A percentile compares a stretch with the other conserved stretches of the same genome.
Conservation (phyloP, 2,888 invertebrate genomes). For the Ichneumon xanthorius region DNA sequence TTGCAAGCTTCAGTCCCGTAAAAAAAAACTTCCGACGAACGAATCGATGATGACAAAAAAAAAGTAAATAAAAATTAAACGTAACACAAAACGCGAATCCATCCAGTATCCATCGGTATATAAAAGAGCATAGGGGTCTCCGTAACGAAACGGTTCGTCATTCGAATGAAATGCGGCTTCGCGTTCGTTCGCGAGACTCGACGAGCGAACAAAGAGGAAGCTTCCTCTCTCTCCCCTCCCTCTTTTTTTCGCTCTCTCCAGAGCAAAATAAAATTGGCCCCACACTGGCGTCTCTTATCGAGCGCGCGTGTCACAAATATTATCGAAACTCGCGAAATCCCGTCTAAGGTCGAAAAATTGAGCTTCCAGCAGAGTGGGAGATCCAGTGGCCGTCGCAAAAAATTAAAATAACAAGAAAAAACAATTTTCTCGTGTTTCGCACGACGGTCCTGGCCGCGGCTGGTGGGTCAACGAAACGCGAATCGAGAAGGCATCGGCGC, state of each 20-base stretch:
- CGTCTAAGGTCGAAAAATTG: not conserved
- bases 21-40: slow-evolving; percentile 10
- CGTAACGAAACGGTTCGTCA: slow-evolving; percentile 20
- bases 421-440: slow-evolving; percentile 3
- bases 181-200: slow-evolving; percentile 10
- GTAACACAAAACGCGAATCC: not conserved
- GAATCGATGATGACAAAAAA: not conserved
- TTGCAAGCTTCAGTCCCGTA: slow-evolving; percentile 13
- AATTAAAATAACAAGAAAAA: not conserved
- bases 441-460: slow-evolving; percentile 8
- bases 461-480: slow-evolving; percentile 17
- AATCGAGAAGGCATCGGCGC: slow-evolving; percentile 37
- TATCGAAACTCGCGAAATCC: not conserved
- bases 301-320: not conserved
- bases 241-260: not conserved
- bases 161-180: slow-evolving; percentile 38
- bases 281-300: not conserved
- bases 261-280: not conserved
- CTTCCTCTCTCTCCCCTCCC: not conserved
- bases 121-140: not conserved
- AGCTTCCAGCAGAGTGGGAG: not conserved
- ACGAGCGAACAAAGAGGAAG: slow-evolving; percentile 5
- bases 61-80: not conserved
- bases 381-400: not conserved
- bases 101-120: not conserved